phyloP scores from a whole-genome alignment of 2,888 invertebrate species.

The Himalopsyche tibetana region DNA sequence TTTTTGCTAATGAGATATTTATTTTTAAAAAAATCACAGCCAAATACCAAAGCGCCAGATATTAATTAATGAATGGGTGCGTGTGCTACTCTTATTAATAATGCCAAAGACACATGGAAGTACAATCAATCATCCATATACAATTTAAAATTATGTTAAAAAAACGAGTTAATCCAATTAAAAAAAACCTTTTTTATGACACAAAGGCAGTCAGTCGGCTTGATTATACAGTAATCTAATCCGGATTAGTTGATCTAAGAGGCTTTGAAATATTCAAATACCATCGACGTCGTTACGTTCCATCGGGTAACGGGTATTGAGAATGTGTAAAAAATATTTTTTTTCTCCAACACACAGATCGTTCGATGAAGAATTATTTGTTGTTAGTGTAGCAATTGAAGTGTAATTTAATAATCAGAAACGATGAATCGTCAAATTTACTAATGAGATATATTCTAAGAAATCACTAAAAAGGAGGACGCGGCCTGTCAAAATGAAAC shows the following conservation, averaged over 20 bases:
- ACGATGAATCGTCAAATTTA: conserved; percentile 62
- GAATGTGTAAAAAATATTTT: conserved; percentile 2
- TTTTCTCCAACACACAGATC: not conserved
- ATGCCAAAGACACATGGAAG: not conserved
- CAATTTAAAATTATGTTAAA: not conserved
- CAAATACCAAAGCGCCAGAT: not conserved
- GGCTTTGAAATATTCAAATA: not conserved
- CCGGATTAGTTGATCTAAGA: conserved; percentile 18
- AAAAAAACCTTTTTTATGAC: conserved; percentile 23
- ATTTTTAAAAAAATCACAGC: not conserved
- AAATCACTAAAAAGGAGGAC: conserved; percentile 49
- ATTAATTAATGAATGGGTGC: too few relatives aligned
- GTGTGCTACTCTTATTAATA: too few relatives aligned
- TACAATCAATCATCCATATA: not conserved
- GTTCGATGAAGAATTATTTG: conserved; percentile 11
- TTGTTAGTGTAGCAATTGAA: conserved; percentile 38
- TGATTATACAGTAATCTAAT: conserved; percentile 38
- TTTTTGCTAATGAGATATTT: not conserved
- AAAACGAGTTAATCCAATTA: not conserved
- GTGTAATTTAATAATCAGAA: conserved; percentile 64
- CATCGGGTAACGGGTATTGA: not conserved
- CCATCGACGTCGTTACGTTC: not conserved
- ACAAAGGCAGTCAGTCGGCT: conserved; percentile 18
- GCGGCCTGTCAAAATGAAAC: conserved; percentile 52
- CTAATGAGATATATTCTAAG: conserved; percentile 41